Conservation (phyloP, 2,888 invertebrate species). For the Aethes cnicana region DNA sequence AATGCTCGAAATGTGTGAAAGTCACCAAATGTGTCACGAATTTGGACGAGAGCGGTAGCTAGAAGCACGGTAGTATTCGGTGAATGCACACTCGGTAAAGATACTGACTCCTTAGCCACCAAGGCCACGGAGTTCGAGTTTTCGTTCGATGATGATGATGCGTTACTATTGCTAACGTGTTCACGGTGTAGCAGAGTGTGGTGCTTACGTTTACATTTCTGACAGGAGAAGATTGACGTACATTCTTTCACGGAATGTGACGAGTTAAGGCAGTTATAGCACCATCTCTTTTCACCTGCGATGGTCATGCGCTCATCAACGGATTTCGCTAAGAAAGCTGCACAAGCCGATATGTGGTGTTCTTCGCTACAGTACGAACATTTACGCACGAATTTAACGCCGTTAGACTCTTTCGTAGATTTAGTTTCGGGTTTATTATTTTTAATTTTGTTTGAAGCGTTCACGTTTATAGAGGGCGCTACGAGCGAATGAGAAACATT, state of each 20-base stretch:
- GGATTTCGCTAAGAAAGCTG: conserved; percentile 5
- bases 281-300: conserved; percentile 1
- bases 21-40: conserved; percentile 6
- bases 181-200: not conserved
- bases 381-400: not conserved
- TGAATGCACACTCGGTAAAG: too few species aligned
- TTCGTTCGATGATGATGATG: too few species aligned
- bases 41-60: conserved; percentile 7
- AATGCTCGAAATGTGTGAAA: conserved; percentile 14
- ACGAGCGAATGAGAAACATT: not conserved
- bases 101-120: too few species aligned
- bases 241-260: not conserved
- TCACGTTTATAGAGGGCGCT: not conserved
- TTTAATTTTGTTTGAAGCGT: not conserved
- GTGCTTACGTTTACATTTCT: not conserved
- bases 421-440: not conserved
- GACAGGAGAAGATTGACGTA: not conserved
- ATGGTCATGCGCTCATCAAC: conserved; percentile 1
- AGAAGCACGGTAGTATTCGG: conserved; percentile 12
- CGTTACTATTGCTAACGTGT: too few species aligned
- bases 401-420: not conserved
- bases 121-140: too few species aligned
- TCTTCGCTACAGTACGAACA: not conserved
- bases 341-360: conserved; percentile 1
- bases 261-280: conserved; percentile 12